Evolutionary conservation across 2,888 invertebrate species (phyloP).

Genomic region (Microctonus brassicae): DNA sequence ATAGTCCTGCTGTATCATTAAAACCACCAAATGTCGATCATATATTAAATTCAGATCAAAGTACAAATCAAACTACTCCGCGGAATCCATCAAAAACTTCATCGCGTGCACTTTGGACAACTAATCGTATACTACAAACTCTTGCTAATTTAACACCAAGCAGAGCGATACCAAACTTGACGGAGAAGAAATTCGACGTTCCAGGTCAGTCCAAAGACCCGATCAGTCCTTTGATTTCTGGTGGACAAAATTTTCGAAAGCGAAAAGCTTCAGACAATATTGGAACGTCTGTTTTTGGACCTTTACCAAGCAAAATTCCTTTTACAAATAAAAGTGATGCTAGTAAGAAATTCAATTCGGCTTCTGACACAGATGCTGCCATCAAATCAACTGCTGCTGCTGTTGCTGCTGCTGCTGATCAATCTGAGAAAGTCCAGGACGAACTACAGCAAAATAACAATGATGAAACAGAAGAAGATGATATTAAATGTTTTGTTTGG

Average conservation of each 20-base stretch:
- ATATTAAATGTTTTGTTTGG: conserved; percentile 63
- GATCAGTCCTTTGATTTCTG: conserved; percentile 16
- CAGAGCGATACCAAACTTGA: conserved; percentile 43
- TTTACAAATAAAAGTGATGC: conserved; percentile 42
- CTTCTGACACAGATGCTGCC: conserved; percentile 45
- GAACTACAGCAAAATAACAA: conserved; percentile 25
- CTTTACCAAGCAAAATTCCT: conserved; percentile 60
- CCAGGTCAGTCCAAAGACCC: conserved; percentile 44
- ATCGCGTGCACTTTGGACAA: conserved; percentile 62
- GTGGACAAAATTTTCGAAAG: conserved; percentile 42
- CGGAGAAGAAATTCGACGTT: background rate
- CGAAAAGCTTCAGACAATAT: conserved; percentile 60
- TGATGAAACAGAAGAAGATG: conserved; percentile 50
- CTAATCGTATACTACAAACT: conserved; percentile 63
- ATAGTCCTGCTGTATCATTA: conserved; percentile 55
- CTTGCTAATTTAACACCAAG: conserved; percentile 62
- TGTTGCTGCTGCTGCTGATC: background rate
- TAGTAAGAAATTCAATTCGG: conserved; percentile 44
- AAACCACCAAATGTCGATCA: conserved; percentile 56
- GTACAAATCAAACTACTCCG: conserved; percentile 40
- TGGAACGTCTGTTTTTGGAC: conserved; percentile 42
- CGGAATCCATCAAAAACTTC: conserved; percentile 45
- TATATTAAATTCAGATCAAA: conserved; percentile 57
- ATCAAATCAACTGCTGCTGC: conserved; percentile 18
- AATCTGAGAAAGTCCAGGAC: background rate